A percentile compares a stretch with the other conserved stretches of the same genome.
phyloP scores from a whole-genome alignment of 2,888 invertebrate species.

The Diaprepes abbreviatus region DNA sequence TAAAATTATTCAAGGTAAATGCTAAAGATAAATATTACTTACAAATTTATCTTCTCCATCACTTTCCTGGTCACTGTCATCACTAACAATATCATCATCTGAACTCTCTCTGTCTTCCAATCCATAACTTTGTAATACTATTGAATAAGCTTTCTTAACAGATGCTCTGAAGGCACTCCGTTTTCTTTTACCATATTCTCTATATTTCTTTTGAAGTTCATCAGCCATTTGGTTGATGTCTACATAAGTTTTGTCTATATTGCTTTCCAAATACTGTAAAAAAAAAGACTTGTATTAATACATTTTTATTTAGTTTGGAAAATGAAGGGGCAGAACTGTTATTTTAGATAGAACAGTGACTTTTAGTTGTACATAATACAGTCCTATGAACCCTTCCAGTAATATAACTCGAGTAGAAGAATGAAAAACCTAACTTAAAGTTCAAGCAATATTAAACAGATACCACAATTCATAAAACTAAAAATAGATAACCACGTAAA shows the following conservation, averaged over 20 bases:
- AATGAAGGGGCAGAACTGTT: no score
- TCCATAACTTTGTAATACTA: conserved; percentile 79
- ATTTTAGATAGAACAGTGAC: no score
- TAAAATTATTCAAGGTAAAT: no score
- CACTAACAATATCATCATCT: conserved; percentile 67
- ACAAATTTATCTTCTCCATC: conserved; percentile 42
- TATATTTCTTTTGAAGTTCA: conserved; percentile 79
- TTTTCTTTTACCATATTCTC: conserved; percentile 87
- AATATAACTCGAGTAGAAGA: no score
- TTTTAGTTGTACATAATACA: no score
- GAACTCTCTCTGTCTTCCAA: conserved; percentile 70
- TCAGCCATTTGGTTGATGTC: conserved; percentile 89
- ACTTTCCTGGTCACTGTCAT: conserved; percentile 41
- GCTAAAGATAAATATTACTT: conserved; percentile 24
- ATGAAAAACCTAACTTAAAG: no score
- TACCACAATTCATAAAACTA: no score
- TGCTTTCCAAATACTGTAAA: conserved; percentile 81
- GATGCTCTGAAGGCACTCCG: conserved; percentile 82
- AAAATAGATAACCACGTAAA: neutral
- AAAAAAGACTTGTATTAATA: neutral
- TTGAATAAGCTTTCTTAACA: conserved; percentile 84
- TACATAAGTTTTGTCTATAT: conserved; percentile 84
- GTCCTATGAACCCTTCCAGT: no score
- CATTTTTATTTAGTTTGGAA: no score
- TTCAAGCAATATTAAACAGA: no score